These are phyloP conservation scores for Zoanthus solanderi DNA, from an alignment of 92 coral and sea anemone species.

Conservation along the genomic window DNA sequence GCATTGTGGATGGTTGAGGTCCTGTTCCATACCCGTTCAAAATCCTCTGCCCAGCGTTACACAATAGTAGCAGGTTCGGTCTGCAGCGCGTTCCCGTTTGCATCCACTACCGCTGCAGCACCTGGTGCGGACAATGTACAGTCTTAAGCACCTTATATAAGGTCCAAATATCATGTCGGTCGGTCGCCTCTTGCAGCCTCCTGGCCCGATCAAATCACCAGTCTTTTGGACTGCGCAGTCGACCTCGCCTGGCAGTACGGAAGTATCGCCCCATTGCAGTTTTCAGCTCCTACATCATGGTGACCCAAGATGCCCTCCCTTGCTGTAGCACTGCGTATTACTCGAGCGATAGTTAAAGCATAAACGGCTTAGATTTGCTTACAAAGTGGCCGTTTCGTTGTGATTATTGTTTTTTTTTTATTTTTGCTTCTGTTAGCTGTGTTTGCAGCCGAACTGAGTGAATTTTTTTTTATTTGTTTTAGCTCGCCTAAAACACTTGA, in stretches of 20 bases:
- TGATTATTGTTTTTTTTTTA: no score
- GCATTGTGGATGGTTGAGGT: not conserved
- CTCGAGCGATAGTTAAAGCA: not conserved
- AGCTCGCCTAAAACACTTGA: no score
- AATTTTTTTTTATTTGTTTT: no score
- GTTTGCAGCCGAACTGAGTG: no score
- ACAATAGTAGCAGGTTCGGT: not conserved
- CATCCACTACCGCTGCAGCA: not conserved
- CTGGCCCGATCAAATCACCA: not conserved
- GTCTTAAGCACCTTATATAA: not conserved
- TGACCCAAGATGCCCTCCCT: slow-evolving; percentile 32
- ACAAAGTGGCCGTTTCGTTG: no score
- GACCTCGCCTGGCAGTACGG: not conserved
- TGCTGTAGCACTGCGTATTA: slow-evolving; percentile 20
- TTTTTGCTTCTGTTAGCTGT: no score
- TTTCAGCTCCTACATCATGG: slow-evolving; percentile 36
- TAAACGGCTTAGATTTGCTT: no score
- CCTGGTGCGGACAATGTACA: not conserved
- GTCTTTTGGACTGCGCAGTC: not conserved
- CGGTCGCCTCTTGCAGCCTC: not conserved
- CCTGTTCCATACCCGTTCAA: not conserved
- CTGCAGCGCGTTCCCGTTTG: not conserved
- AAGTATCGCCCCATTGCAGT: slow-evolving; percentile 30
- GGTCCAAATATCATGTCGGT: not conserved
- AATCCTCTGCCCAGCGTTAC: not conserved